Percentiles rank a stretch among this genome's conserved stretches.
Conservation (phyloP, 2,113 vertebrate genomes). For the Zosterops japonicus region DNA sequence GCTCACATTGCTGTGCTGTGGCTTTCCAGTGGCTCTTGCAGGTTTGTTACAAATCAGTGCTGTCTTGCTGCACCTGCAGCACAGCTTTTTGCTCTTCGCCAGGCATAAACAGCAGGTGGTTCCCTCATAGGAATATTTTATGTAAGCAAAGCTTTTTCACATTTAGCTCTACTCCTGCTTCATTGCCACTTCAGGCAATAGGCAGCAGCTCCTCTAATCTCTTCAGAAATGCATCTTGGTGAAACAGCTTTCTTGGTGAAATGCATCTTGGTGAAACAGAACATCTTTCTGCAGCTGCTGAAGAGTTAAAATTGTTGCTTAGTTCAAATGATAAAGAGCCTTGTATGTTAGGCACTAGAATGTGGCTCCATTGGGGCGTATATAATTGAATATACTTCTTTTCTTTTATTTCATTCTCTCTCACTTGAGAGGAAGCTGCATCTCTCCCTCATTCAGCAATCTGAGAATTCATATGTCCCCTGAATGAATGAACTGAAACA, state of each 20-base stretch:
- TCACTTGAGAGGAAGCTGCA: not conserved
- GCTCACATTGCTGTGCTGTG: not conserved
- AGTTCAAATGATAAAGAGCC: not conserved
- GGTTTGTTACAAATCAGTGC: not conserved
- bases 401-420: not conserved
- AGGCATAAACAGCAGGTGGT: slow-evolving; percentile 29
- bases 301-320: not conserved
- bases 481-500: not conserved
- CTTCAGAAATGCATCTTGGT: not conserved
- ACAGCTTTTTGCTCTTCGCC: slow-evolving; percentile 1
- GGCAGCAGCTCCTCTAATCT: not conserved
- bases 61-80: not conserved
- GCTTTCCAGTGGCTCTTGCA: slow-evolving; percentile 21
- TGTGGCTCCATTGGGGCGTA: not conserved
- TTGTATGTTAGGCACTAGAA: not conserved
- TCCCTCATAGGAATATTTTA: not conserved
- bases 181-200: not conserved
- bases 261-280: not conserved
- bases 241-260: not conserved
- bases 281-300: not conserved
- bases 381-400: not conserved
- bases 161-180: not conserved
- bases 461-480: not conserved
- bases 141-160: not conserved
- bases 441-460: not conserved